Evolutionary conservation across 2,113 vertebrate genomes (phyloP), one percentile per base, ranked within the genome.

Genomic region (Myiozetetes cayanensis): DNA sequence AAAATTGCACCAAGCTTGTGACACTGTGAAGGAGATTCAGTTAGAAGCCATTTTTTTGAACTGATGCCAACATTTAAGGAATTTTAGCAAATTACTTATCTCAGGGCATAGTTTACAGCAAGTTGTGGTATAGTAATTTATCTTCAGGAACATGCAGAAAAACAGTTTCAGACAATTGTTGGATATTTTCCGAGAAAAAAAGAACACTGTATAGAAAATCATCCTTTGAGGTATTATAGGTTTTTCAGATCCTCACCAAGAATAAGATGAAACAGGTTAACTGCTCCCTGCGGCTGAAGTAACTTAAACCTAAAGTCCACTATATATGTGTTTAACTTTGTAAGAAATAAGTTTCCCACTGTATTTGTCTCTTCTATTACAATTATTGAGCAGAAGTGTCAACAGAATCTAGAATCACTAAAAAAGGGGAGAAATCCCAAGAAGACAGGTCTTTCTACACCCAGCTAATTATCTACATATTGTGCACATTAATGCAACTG

Each of bases 21-120:
- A 82, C 53, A 78, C 72, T 75, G 19, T 53, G 55, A 63, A 94
- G 80, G 82, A 93, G 89, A 96, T 78, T 93, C 70, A 97, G 55
- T 88, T 49, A 63, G 73, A 92, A 85, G 31, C 49, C 82, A 25
- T 67, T 94, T 93, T 97, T 94, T 97, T 20, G 23, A 97, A 97
- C 79, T 85, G 44, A 95, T 67, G 66, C 76, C 52, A 96, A 93
- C 8, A 12, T 85, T 84, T 18, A 86, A 97, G 39, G 55, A 91
- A 93, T 87, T 96, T 95, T 96, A 94, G 96, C 50, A 91, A 93
- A 96, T 49, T 41, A 44, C 27, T 79, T 89, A 81, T 95, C 75
- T 63, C 81, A 96, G 49, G 44, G 28, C 93, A 83, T 91, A 82
- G 72, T 90, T 96, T 44, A 46, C 6, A 52, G 70, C 22, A 90